Evolutionary conservation across 2,888 invertebrate genomes (phyloP), one percentile per base, ranked within the genome.

Genomic region (Lapara coniferarum): DNA sequence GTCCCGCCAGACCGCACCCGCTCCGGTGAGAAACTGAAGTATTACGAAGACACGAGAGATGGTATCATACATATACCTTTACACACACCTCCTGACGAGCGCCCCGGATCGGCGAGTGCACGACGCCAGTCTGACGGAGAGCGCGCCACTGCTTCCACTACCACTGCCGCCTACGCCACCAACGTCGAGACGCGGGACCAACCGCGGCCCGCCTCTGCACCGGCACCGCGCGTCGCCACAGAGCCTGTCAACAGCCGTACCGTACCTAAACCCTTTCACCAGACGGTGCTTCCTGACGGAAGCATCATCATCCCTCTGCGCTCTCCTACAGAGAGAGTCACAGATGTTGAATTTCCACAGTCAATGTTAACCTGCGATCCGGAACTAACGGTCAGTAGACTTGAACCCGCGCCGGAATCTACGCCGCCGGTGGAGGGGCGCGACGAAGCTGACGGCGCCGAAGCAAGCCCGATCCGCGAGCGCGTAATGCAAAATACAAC

Each of bases 61-160:
- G 96, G 95, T 0, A 94, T 95, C 69, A 96, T 97, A 69, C 95
- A 96, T 74, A 97, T 97, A 78, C 97, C 97, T 0, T 85, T 97
- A 70, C 96, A 96, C 74, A 96, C 96, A n/a, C 96, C 96, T 5
- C 96, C 96, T 0, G 96, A 96, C 73, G 96, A 96, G 80, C 91
- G 93, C 66, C 92, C 94, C 57, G 79, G 75, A 12, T 72, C 81
- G 3, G 77, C 79, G n/a, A 71, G 70, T 8, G 49, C 72, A 37
- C 77, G 76, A 5, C 76, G 78, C 10, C 76, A 74, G n/a, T 73
- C 79, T 10, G 77, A 78, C 10, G 56, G 71, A 16, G 78, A 75
- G 25, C 59, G 59, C 16, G 19, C 16, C 13, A 7, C 63, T 19
- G 19, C 72, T 5, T 68, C 67, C 10, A 58, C 19, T 8, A 19